These are phyloP conservation scores for Dicrurus megarhynchus DNA, from an alignment of 2,113 vertebrate species.

Conservation along the genomic window DNA sequence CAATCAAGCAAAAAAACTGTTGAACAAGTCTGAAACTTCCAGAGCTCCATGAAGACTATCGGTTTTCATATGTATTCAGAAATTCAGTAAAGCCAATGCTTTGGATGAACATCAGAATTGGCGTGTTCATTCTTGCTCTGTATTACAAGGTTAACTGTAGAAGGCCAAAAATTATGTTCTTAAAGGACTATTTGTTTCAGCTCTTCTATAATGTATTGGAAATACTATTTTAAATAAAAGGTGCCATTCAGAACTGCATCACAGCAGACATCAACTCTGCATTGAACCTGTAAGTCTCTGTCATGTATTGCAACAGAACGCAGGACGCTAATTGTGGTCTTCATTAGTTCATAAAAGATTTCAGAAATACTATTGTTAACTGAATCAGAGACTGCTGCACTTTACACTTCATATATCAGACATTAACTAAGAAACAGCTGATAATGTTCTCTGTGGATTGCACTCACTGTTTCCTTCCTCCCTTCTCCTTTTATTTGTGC, in stretches of 20 bases:
- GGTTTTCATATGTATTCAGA: not conserved
- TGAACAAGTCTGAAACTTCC: not conserved
- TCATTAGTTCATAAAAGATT: not conserved
- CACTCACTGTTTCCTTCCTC: not conserved
- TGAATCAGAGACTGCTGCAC: not conserved
- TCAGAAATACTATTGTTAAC: not conserved
- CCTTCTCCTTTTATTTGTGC: not conserved
- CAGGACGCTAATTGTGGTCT: not conserved
- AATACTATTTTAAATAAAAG: not conserved
- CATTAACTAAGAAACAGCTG: not conserved
- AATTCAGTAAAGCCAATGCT: not conserved
- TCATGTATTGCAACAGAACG: not conserved
- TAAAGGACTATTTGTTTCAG: not conserved
- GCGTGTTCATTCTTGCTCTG: not conserved
- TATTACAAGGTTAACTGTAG: not conserved
- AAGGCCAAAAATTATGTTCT: not conserved
- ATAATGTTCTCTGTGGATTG: not conserved
- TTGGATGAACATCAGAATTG: not conserved
- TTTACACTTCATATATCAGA: not conserved
- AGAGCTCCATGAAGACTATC: not conserved
- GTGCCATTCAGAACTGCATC: not conserved
- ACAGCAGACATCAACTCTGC: not conserved
- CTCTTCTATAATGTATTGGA: not conserved
- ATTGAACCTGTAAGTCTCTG: not conserved
- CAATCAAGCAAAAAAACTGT: not conserved